These are phyloP conservation scores for Guaruba guarouba DNA, from an alignment of 2,113 vertebrate genomes.

Conservation along the genomic window DNA sequence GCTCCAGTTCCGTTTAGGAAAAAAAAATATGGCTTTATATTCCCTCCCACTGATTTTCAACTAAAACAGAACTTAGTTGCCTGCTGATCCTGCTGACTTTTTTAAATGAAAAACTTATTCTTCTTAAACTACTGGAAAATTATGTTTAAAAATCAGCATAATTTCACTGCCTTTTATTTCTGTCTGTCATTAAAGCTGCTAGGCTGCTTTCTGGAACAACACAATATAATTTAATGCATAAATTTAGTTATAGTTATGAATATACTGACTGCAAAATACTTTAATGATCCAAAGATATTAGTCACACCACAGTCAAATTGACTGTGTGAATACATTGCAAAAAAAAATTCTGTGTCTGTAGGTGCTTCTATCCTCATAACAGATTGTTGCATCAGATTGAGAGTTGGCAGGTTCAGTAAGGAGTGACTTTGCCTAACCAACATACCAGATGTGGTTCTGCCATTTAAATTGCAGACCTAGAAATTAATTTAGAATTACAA, in stretches of 20 bases:
- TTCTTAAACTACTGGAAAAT: constrained; percentile 83
- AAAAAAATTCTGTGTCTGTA: background rate
- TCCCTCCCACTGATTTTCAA: constrained; percentile 81
- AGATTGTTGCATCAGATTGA: background rate
- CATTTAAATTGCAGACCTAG: background rate
- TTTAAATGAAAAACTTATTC: constrained; percentile 83
- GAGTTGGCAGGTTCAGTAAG: background rate
- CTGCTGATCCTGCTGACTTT: constrained; percentile 81
- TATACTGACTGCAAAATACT: constrained; percentile 72
- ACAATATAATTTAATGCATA: constrained; percentile 41
- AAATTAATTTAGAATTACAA: constrained; percentile 26
- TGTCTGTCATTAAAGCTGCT: constrained; percentile 69
- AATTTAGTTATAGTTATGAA: constrained; percentile 62
- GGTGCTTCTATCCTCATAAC: constrained; percentile 8
- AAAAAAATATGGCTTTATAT: constrained; percentile 76
- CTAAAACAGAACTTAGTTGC: constrained; percentile 82
- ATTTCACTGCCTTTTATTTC: constrained; percentile 76
- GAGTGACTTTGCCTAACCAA: background rate
- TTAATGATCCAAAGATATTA: constrained; percentile 68
- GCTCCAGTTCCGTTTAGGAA: constrained; percentile 72
- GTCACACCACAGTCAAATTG: constrained; percentile 49
- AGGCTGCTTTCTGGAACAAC: constrained; percentile 53
- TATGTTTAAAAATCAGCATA: constrained; percentile 83
- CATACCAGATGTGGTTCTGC: background rate
- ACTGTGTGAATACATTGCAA: background rate